Evolutionary conservation across 2,797 vertebrate genomes (phyloP).

Genomic region (Nasua narica): DNA sequence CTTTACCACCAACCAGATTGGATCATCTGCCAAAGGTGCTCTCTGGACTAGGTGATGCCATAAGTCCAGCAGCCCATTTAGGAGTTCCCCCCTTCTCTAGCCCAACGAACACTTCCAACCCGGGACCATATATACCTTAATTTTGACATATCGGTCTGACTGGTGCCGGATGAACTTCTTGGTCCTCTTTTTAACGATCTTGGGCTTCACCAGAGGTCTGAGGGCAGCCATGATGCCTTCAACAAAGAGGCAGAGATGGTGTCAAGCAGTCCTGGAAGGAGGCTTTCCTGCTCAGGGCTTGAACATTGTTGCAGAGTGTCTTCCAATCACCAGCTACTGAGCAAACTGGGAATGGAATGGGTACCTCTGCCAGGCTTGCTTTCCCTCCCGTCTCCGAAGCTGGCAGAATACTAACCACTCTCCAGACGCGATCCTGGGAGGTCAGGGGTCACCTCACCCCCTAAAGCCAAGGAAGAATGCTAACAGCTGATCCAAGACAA

Average conservation of each 20-base stretch:
- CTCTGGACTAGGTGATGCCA: not conserved
- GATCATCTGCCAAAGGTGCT: not conserved
- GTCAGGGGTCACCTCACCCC: not conserved
- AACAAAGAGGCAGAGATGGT: not conserved
- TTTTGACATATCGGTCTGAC: slow-evolving; percentile 99
- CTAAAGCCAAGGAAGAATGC: not conserved
- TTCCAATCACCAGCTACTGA: slow-evolving; percentile 80
- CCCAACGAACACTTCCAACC: not conserved
- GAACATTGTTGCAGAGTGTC: slow-evolving; percentile 80
- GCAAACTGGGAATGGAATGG: slow-evolving; percentile 85
- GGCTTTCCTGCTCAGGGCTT: not conserved
- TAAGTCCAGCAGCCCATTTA: not conserved
- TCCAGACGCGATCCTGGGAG: slow-evolving; percentile 85
- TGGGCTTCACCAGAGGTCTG: slow-evolving; percentile 94
- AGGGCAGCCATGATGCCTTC: slow-evolving; percentile 93
- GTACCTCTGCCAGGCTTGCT: slow-evolving; percentile 80
- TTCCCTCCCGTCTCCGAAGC: slow-evolving; percentile 86
- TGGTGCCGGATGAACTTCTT: slow-evolving; percentile 99
- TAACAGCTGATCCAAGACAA: not conserved
- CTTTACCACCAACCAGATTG: not conserved
- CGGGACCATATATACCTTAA: slow-evolving; percentile 85
- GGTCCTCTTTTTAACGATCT: slow-evolving; percentile 97
- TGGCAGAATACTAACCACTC: slow-evolving; percentile 83
- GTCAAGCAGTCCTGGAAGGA: not conserved
- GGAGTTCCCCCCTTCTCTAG: not conserved